phyloP scores from a whole-genome alignment of 2,888 invertebrate species.

The Xiphydria camelus region DNA sequence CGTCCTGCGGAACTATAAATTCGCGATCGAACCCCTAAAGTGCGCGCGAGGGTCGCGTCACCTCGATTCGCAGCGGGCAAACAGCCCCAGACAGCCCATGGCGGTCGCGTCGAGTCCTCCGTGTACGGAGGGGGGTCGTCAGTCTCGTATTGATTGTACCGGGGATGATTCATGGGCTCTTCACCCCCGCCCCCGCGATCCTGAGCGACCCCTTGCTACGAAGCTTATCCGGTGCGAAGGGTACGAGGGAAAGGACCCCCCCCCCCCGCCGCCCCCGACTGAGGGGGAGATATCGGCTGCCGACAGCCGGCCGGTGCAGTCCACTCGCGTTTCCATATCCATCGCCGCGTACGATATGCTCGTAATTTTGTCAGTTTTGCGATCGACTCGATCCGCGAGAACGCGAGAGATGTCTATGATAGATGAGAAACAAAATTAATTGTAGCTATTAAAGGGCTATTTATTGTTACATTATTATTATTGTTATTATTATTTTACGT shows the following conservation, averaged over 20 bases:
- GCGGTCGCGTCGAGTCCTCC: conserved; percentile 32
- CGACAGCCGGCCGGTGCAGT: conserved; percentile 20
- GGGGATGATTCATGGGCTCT: conserved; percentile 53
- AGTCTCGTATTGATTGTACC: conserved; percentile 52
- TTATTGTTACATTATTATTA: no score
- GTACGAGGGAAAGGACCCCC: conserved; percentile 1
- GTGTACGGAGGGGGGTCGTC: conserved; percentile 36
- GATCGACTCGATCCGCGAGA: not conserved
- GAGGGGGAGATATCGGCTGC: conserved; percentile 17
- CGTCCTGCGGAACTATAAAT: not conserved
- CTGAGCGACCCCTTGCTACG: conserved; percentile 34
- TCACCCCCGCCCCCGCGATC: conserved; percentile 38
- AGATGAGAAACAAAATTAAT: no score
- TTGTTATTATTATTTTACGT: no score
- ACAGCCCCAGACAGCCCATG: conserved; percentile 28
- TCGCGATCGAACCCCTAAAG: not conserved
- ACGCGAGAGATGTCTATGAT: no score
- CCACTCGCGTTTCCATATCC: no score
- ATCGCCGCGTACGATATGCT: no score
- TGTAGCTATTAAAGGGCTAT: no score
- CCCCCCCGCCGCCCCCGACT: conserved; percentile 6
- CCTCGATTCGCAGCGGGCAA: conserved; percentile 25
- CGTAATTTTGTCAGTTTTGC: no score
- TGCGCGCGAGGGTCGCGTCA: conserved; percentile 5
- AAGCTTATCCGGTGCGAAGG: conserved; percentile 2